A percentile compares a stretch with the other conserved stretches of the same genome.
phyloP scores from a whole-genome alignment of 1,140 invertebrate species.

The Eriocheir sinensis region DNA sequence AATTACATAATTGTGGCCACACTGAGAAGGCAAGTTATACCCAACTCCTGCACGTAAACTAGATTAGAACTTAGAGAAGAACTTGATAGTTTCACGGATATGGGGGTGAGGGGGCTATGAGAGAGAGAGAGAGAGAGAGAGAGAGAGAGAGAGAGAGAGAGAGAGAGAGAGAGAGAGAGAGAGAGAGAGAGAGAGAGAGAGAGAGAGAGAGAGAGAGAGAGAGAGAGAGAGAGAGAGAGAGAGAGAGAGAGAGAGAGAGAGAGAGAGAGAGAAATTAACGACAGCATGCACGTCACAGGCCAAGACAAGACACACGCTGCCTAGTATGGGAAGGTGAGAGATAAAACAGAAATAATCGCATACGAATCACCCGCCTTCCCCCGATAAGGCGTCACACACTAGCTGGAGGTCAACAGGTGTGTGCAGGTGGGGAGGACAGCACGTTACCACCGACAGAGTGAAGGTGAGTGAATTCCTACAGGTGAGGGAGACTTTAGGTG shows the following conservation, averaged over 20 bases:
- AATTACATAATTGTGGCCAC: neutral
- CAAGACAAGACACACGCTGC: neutral
- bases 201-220: conserved; percentile 47
- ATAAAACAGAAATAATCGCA: too few relatives aligned
- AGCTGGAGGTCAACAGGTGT: too few relatives aligned
- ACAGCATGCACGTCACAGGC: too few relatives aligned
- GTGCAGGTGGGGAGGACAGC: too few relatives aligned
- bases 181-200: conserved; percentile 54
- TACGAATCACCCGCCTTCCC: too few relatives aligned
- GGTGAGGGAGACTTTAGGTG: too few relatives aligned
- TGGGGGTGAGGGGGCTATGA: neutral
- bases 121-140: conserved; percentile 3
- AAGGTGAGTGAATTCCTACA: too few relatives aligned
- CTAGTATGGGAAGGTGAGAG: too few relatives aligned
- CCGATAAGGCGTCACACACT: too few relatives aligned
- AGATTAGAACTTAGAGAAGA: conserved; percentile 40
- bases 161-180: conserved; percentile 32
- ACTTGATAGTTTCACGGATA: conserved; percentile 41
- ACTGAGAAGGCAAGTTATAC: conserved; percentile 27
- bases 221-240: conserved; percentile 54
- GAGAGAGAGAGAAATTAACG: too few relatives aligned
- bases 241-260: neutral
- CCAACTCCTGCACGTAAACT: conserved; percentile 34
- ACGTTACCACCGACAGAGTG: too few relatives aligned
- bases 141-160: conserved; percentile 19